These are phyloP conservation scores for Drosophila neocordata DNA, from an alignment of 1,140 invertebrate genomes.

Conservation along the genomic window DNA sequence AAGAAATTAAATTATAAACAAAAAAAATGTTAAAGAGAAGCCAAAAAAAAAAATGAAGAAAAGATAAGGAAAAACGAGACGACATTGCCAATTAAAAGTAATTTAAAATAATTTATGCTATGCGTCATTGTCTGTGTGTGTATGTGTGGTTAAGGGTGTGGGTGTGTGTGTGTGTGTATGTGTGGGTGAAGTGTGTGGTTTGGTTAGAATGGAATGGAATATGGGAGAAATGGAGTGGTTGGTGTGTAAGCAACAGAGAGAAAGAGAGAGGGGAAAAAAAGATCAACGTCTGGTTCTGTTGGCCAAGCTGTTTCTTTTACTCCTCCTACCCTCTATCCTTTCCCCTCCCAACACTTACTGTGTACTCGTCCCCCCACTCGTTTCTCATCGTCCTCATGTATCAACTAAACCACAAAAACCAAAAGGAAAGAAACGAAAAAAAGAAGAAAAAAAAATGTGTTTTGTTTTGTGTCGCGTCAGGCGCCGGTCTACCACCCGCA, in stretches of 20 bases:
- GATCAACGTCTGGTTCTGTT: slow-evolving; percentile 17
- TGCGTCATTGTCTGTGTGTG: slow-evolving; percentile 51
- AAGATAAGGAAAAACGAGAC: slow-evolving; percentile 24
- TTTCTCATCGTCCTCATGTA: slow-evolving; percentile 25
- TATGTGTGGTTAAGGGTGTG: slow-evolving; percentile 20
- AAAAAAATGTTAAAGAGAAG: slow-evolving; percentile 53
- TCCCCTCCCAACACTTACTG: too few species aligned
- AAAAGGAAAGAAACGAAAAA: background rate
- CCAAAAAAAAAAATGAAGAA: too few species aligned
- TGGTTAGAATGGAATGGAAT: background rate
- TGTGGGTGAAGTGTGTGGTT: slow-evolving; percentile 30
- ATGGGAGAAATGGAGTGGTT: too few species aligned
- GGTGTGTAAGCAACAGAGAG: too few species aligned
- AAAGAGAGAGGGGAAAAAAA: slow-evolving; percentile 1
- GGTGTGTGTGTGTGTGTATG: slow-evolving; percentile 14
- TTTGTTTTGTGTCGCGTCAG: slow-evolving; percentile 32
- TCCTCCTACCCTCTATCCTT: background rate
- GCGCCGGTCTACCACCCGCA: background rate
- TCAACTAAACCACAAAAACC: slow-evolving; percentile 22
- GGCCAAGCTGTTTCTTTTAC: slow-evolving; percentile 24
- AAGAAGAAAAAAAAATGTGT: slow-evolving; percentile 22
- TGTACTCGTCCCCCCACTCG: background rate
- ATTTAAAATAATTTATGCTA: slow-evolving; percentile 77
- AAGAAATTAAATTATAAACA: slow-evolving; percentile 56
- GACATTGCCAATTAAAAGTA: slow-evolving; percentile 77